A percentile compares a stretch with the other conserved stretches of the same genome.
Conservation (phyloP, 2,888 invertebrate species). For the Latrodectus elegans region DNA sequence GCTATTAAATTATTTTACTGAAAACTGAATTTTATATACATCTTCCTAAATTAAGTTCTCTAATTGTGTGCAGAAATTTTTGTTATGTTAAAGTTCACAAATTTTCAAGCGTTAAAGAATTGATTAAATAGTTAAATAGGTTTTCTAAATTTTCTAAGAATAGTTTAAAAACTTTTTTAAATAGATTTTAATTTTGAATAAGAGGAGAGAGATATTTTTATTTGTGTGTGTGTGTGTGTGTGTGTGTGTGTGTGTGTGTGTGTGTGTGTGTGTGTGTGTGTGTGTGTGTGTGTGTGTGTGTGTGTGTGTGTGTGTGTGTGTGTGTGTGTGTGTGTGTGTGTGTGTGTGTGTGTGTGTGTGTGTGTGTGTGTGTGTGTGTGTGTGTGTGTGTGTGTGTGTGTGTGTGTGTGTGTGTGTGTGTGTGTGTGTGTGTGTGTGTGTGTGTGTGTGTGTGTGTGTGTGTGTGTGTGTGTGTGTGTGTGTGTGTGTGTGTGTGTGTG, state of each 20-base stretch:
- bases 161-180: no score
- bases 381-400: constrained; percentile 13
- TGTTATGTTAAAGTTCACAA: no score
- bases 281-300: constrained; percentile 13
- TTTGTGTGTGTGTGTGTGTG: neutral
- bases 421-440: constrained; percentile 13
- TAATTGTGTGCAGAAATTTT: no score
- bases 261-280: constrained; percentile 13
- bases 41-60: no score
- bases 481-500: no score
- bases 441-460: constrained; percentile 10
- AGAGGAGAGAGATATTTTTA: no score
- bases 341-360: constrained; percentile 13
- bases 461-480: constrained; percentile 5
- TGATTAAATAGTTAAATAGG: no score
- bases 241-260: constrained; percentile 13
- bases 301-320: constrained; percentile 13
- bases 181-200: no score
- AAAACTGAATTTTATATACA: no score
- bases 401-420: constrained; percentile 13
- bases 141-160: no score
- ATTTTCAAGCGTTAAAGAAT: no score
- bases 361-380: constrained; percentile 13
- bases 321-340: constrained; percentile 13
- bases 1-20: no score